These are phyloP conservation scores for Misgurnus mizolepis DNA, from an alignment of 2,113 vertebrate genomes.

Conservation along the genomic window DNA sequence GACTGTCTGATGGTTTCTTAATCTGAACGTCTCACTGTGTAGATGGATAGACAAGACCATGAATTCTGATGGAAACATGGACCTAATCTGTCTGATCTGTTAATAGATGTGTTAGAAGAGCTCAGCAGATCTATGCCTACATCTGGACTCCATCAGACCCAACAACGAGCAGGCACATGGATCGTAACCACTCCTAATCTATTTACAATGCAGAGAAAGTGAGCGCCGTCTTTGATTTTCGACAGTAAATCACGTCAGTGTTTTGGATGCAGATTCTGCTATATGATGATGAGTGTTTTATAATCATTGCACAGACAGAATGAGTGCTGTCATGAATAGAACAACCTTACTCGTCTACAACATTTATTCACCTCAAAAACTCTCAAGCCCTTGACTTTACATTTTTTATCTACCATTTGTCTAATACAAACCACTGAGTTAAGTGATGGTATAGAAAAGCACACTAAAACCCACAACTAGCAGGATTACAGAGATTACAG, in stretches of 20 bases:
- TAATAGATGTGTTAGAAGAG: conserved; percentile 79
- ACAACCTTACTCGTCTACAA: too few relatives aligned
- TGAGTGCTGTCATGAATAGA: neutral
- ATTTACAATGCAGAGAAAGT: conserved; percentile 70
- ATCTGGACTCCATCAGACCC: conserved; percentile 94
- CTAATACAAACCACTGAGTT: too few relatives aligned
- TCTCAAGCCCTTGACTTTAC: too few relatives aligned
- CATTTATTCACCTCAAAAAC: too few relatives aligned
- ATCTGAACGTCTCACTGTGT: neutral
- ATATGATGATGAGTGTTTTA: neutral
- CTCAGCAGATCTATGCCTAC: conserved; percentile 77
- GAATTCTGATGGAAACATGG: conserved; percentile 31
- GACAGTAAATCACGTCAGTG: neutral
- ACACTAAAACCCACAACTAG: too few relatives aligned
- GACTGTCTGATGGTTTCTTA: too few relatives aligned
- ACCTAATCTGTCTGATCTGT: too few relatives aligned
- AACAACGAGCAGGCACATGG: conserved; percentile 63
- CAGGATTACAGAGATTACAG: too few relatives aligned
- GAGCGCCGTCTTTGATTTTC: conserved; percentile 61
- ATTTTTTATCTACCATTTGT: too few relatives aligned
- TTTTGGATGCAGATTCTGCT: conserved; percentile 18
- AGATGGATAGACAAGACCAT: conserved; percentile 50
- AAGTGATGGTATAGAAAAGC: too few relatives aligned
- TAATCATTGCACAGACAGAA: conserved; percentile 18
- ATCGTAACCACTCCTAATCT: conserved; percentile 72